Percentiles rank a stretch among this genome's conserved stretches.
These are phyloP conservation scores for Catalaphyllia jardinei DNA, from an alignment of 64 coral and sea anemone genomes.

Conservation along the genomic window DNA sequence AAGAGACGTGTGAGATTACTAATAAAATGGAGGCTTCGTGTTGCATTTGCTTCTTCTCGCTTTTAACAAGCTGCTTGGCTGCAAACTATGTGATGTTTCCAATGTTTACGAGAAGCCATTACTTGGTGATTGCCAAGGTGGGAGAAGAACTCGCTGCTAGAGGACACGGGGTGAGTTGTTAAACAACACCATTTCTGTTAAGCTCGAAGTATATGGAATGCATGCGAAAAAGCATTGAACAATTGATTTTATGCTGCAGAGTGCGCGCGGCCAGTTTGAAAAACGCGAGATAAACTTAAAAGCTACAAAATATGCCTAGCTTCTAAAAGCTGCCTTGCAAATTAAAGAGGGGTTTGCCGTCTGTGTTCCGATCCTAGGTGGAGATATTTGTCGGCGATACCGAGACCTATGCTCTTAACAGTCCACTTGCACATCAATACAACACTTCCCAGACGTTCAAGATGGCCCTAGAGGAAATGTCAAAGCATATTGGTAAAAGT, in stretches of 20 bases:
- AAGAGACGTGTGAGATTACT: no score
- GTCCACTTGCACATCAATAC: background rate
- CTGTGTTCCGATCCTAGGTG: background rate
- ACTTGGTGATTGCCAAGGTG: background rate
- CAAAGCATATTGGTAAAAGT: background rate
- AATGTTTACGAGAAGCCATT: constrained; percentile 4
- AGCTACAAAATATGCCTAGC: no score
- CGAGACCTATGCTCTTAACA: background rate
- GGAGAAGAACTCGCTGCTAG: background rate
- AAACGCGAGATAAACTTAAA: no score
- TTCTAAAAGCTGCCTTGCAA: no score
- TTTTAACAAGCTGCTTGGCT: background rate
- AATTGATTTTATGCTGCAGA: no score
- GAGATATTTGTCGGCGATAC: background rate
- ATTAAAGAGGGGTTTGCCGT: no score
- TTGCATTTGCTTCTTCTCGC: background rate
- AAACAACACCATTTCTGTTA: background rate
- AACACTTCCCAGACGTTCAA: constrained; percentile 4
- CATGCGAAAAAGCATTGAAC: no score
- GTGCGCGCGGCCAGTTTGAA: no score
- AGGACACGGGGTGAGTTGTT: background rate
- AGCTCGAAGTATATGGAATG: no score
- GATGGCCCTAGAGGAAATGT: background rate
- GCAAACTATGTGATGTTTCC: constrained; percentile 2
- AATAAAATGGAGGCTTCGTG: background rate